A percentile compares a stretch with the other conserved stretches of the same genome.
These are phyloP conservation scores for Rhagium mordax DNA, from an alignment of 2,888 invertebrate species.

Conservation along the genomic window DNA sequence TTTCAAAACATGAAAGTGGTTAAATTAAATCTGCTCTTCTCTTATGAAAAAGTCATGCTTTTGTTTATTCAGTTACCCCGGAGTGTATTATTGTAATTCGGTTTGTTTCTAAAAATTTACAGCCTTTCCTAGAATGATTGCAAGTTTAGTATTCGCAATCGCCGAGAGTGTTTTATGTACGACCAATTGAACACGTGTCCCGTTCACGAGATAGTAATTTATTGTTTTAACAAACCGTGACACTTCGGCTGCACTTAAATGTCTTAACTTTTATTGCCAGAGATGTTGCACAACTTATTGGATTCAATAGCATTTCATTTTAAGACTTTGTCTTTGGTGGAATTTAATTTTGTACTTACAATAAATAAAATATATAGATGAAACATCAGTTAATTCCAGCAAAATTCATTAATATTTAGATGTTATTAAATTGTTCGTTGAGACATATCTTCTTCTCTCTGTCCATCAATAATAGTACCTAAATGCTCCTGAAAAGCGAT, in stretches of 20 bases:
- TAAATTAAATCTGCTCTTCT: too few species aligned
- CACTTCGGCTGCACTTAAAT: slow-evolving; percentile 17
- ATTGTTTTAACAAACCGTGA: slow-evolving; percentile 32
- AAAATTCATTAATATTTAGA: too few species aligned
- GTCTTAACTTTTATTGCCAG: slow-evolving; percentile 27
- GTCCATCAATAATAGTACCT: too few species aligned
- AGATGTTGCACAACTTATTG: slow-evolving; percentile 28
- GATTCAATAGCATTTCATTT: slow-evolving; percentile 2
- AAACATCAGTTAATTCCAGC: too few species aligned
- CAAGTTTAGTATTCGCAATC: slow-evolving; percentile 43
- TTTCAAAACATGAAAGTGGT: too few species aligned
- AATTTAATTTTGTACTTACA: background rate
- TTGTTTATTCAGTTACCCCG: background rate
- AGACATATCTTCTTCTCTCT: too few species aligned
- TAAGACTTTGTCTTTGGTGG: too few species aligned
- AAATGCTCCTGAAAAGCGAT: too few species aligned
- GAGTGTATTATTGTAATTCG: slow-evolving; percentile 7
- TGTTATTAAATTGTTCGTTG: too few species aligned
- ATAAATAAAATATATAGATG: background rate
- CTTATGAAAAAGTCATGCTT: background rate
- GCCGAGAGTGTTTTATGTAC: slow-evolving; percentile 39
- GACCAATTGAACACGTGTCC: slow-evolving; percentile 36
- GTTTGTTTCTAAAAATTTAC: slow-evolving; percentile 39
- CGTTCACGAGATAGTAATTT: slow-evolving; percentile 9
- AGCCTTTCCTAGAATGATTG: slow-evolving; percentile 43